These are phyloP conservation scores for Rhea americana DNA, from an alignment of 2,113 vertebrate species.

Conservation along the genomic window DNA sequence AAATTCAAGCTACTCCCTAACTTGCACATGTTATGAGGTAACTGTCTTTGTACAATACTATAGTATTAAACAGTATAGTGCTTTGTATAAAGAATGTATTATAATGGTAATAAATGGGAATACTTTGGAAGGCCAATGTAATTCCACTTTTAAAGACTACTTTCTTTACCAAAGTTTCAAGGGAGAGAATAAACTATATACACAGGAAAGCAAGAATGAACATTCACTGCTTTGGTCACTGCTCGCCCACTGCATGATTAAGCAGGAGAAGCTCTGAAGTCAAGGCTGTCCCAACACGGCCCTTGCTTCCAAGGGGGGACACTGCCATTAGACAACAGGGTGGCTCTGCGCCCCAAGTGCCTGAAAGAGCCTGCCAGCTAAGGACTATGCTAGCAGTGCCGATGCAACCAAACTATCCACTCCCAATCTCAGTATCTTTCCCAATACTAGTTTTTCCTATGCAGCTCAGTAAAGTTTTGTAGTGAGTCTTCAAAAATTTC, in stretches of 20 bases:
- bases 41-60: fast-evolving
- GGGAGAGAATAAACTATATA: fast-evolving
- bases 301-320: background rate
- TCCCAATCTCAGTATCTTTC: fast-evolving
- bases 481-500: background rate
- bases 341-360: background rate
- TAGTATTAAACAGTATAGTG: fast-evolving
- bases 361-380: background rate
- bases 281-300: fast-evolving
- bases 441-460: background rate
- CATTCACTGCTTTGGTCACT: fast-evolving
- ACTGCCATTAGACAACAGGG: background rate
- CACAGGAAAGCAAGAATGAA: background rate
- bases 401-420: fast-evolving
- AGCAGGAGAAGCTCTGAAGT: fast-evolving
- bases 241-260: fast-evolving
- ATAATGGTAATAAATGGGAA: fast-evolving
- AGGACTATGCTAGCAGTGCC: fast-evolving
- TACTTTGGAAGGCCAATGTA: fast-evolving
- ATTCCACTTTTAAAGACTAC: background rate
- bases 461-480: background rate
- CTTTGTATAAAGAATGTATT: fast-evolving
- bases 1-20: fast-evolving
- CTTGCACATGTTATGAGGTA: fast-evolving
- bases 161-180: background rate